Base-by-base conservation (phyloP, 2,888 invertebrate species). In the Gnatocerus cornutus region DNA sequence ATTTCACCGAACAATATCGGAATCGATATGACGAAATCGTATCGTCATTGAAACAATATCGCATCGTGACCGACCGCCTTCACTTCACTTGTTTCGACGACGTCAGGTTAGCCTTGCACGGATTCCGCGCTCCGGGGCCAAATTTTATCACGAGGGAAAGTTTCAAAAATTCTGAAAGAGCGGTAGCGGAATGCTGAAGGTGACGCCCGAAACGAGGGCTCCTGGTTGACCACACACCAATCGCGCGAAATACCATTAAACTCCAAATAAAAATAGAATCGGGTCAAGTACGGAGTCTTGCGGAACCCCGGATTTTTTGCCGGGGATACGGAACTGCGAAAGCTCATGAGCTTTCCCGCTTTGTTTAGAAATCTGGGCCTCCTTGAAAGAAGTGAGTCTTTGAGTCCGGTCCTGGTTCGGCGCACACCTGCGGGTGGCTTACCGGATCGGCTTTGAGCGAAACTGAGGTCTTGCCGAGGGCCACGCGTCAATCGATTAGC, bases 401-500 rank as follows among this genome's bases (percentile, higher is more conserved):
- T 21, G 21, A 29, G 13, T 21, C 65, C 56, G 56, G 56, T 27
- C 65, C 65, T 56, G 62, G n/a, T n/a, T 39, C 21, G 29, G 61
- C 46, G 66, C 59, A 71, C 71, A 71, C 71, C 71, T 71, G 71
- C 71, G 71, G 71, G 71, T 71, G 71, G 71, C 63, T 71, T 71
- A 71, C 71, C 71, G 71, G 67, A 66, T 66, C 52, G 69, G 63
- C 64, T 68, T 62, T 55, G 48, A 68, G 52, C 52, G 29, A 52
- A 63, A 59, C 45, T 59, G 53, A 52, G 63, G 52, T 53, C 41
- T 69, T 13, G 69, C 65, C 61, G 61, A 67, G 70, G 66, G 80
- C 79, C 81, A 81, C 81, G 81, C 80, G 81, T 80, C 81, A 80
- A 79, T 80, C 81, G 79, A 79, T 81, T 79, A 79, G 77, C 77